These are phyloP conservation scores for Pseudotriccus pelzelni DNA, from an alignment of 2,797 vertebrate species.

Conservation along the genomic window DNA sequence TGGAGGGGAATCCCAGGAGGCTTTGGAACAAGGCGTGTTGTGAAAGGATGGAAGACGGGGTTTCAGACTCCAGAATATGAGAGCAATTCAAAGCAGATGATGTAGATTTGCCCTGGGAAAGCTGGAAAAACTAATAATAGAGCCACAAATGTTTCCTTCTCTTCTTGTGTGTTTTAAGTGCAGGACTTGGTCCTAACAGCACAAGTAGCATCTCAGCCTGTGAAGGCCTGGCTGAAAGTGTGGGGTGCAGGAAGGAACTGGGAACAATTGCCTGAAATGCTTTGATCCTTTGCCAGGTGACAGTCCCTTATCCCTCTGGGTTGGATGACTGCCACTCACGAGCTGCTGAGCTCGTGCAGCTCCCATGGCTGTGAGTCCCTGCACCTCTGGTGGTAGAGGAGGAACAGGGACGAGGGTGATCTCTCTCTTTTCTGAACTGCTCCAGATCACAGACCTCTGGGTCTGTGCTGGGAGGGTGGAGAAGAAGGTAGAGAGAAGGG, in stretches of 20 bases:
- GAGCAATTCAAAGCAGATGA: not conserved
- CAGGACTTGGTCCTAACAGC: not conserved
- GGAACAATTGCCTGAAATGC: not conserved
- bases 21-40: not conserved
- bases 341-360: not conserved
- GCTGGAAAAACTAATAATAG: not conserved
- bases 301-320: not conserved
- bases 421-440: not conserved
- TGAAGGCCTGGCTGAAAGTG: not conserved
- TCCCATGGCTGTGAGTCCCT: not conserved
- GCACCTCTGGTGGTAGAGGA: not conserved
- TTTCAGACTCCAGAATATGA: not conserved
- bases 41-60: not conserved
- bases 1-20: not conserved
- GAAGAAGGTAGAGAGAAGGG: not conserved
- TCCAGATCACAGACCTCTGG: accelerated
- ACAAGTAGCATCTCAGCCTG: not conserved
- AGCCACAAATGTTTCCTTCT: not conserved
- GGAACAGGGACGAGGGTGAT: not conserved
- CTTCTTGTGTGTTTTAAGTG: not conserved
- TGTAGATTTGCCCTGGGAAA: not conserved
- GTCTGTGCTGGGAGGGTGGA: not conserved
- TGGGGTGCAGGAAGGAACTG: not conserved
- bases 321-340: accelerated
- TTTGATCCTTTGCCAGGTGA: not conserved